Conservation (phyloP, 2,797 vertebrate genomes). For the Crotalus adamanteus region DNA sequence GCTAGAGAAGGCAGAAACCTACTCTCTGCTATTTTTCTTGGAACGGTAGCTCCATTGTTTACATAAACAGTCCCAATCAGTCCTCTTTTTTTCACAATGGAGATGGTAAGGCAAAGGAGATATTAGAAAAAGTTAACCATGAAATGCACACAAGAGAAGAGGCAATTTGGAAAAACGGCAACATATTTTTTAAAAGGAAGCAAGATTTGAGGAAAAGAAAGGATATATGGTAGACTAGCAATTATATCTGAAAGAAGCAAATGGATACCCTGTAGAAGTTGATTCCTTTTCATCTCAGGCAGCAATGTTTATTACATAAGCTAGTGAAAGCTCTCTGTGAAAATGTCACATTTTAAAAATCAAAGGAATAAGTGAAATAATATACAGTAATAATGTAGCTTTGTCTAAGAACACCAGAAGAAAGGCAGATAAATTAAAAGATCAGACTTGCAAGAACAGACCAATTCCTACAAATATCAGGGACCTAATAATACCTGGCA, state of each 20-base stretch:
- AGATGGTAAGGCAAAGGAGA: slow-evolving; percentile 47
- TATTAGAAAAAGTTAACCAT: slow-evolving; percentile 50
- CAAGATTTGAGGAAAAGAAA: slow-evolving; percentile 12
- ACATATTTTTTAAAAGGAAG: slow-evolving; percentile 44
- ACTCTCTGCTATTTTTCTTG: slow-evolving; percentile 44
- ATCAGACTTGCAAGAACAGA: background rate
- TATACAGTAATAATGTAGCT: background rate
- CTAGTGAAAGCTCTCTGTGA: slow-evolving; percentile 38
- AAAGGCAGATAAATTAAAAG: background rate
- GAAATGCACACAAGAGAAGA: slow-evolving; percentile 34
- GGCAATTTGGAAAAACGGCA: slow-evolving; percentile 46
- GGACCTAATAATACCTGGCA: background rate
- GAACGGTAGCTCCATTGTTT: slow-evolving; percentile 57
- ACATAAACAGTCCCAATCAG: slow-evolving; percentile 66
- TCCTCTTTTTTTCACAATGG: slow-evolving; percentile 63
- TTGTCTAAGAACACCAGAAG: background rate
- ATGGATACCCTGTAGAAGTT: slow-evolving; percentile 24
- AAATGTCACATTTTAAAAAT: background rate
- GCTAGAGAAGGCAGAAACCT: slow-evolving; percentile 16
- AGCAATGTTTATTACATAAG: slow-evolving; percentile 31
- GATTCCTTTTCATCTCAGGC: slow-evolving; percentile 19
- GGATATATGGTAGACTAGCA: slow-evolving; percentile 19
- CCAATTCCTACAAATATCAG: background rate
- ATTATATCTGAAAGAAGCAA: slow-evolving; percentile 40
- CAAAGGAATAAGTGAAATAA: slow-evolving; percentile 12